Evolutionary conservation across 2,113 vertebrate species (phyloP), one percentile per base, ranked within the genome.

Genomic region (Hirundichthys speculiger): DNA sequence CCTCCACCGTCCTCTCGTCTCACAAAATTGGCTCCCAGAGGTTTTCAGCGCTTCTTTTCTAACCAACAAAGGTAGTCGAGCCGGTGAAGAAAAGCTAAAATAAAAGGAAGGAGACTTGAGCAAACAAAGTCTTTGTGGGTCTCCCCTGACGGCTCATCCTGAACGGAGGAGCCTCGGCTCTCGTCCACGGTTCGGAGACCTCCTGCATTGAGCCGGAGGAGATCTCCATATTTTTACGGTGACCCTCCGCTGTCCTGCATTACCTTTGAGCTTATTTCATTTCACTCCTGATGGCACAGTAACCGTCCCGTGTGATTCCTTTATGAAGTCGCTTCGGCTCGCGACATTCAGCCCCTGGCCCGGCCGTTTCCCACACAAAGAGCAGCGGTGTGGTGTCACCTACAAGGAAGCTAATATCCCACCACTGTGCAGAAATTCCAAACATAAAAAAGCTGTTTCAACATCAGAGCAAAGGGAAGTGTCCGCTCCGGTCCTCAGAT

Each of bases 241-340:
- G 86, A 86, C 82, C 73, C 85, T 85, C 75, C 49, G 64, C 76
- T 81, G 71, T 73, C 68, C 74, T 5, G 45, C 70, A 59, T 84
- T 79, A 84, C 76, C 84, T 87, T 75, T 77, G 58, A 69, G 82
- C 56, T 47, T 49, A 52, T 85, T 89, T 85, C 83, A 88, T 85
- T 86, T 84, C 59, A 71, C 69, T 51, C 50, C 61, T 78, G 73
- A 86, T 86, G 79, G 69, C 60, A 65, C 79, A 80, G 75, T 86
- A 87, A 88, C 84, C 45, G 49, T 54, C 72, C 80, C 73, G 80
- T 73, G 66, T 60, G 77, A 85, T 52, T 77, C 79, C 73, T 77
- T 75, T 79, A 82, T 80, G 75, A 84, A 75, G 67, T 64, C 86
- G 78, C 77, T 80, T 78, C 63, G 53, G 66, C 77, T 54, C 54